A percentile compares a stretch with the other conserved stretches of the same genome.
Evolutionary conservation across 2,113 vertebrate species (phyloP).

Genomic region (Motacilla alba): DNA sequence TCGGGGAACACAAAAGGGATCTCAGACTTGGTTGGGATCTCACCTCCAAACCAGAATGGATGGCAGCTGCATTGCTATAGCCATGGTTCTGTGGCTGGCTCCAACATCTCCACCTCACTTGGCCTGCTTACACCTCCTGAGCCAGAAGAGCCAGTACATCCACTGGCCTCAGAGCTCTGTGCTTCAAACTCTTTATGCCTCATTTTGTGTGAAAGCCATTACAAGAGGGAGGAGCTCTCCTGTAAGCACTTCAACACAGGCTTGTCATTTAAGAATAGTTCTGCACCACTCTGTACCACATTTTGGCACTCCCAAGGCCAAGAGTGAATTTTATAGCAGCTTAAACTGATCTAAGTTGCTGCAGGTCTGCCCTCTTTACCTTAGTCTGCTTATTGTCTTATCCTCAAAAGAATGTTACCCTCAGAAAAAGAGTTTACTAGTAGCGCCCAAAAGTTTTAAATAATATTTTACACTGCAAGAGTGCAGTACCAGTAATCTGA

Average conservation of each 20-base stretch:
- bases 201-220: not conserved
- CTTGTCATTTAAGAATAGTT: not conserved
- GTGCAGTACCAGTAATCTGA: not conserved
- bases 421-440: not conserved
- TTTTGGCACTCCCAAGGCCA: not conserved
- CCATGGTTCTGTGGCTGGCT: not conserved
- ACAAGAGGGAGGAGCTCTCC: not conserved
- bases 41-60: not conserved
- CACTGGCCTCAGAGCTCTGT: not conserved
- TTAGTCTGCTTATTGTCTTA: not conserved
- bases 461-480: not conserved
- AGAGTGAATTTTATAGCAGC: not conserved
- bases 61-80: not conserved
- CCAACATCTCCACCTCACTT: not conserved
- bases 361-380: not conserved
- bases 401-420: constrained; percentile 1
- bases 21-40: not conserved
- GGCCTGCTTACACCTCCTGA: not conserved
- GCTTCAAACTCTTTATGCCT: not conserved
- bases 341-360: not conserved
- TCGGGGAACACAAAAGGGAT: not conserved
- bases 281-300: not conserved
- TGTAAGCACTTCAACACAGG: not conserved
- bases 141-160: not conserved
- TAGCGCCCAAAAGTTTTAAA: not conserved